Evolutionary conservation across 2,797 vertebrate species (phyloP), one percentile per base, ranked within the genome.

Genomic region (Loriculus beryllinus): DNA sequence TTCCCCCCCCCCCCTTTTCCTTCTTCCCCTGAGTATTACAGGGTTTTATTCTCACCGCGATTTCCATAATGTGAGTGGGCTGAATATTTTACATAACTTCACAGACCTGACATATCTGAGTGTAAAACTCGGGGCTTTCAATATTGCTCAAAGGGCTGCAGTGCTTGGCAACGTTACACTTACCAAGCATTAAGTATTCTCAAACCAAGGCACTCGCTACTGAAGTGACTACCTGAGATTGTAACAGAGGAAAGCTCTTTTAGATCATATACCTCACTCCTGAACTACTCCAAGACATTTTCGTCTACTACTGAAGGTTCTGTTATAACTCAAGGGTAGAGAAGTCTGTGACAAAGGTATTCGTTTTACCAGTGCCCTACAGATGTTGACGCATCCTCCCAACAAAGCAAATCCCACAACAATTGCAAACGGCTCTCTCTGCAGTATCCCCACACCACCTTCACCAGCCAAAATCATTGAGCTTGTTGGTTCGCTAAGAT

Each of bases 401-500:
- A 78, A 28, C 85, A 37, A 60, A 91, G 80, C 4, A 6, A 49
- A 82, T 4, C 82, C 93, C 95, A 76, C 31, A 23, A 31, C 12
- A 67, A 45, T 6, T 3, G 70, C 51, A 7, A 70, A 90, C 7
- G 31, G 86, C 65, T 29, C 68, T 26, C 77, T 29, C 75, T 37
- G 65, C 60, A 92, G 64, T 26, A 91, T 93, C 42, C 91, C 88
- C 92, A 25, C 5, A 87, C n/a, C 94, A 83, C 92, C 91, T 90
- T 71, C 80, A 77, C 54, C 80, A 81, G 83, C 57, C 86, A 19
- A 23, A 45, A 80, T 0, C 23, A 84, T 10, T 12, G 39, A 59
- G 91, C 82, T 2, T 17, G 52, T 1, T 68, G 90, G 7, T 57
- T 52, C 29, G 92, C 86, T 35, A n/a, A 97, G 95, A 98, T 97